Base-by-base conservation (phyloP, 2,888 invertebrate genomes). In the Zygothrica quintamaculata region DNA sequence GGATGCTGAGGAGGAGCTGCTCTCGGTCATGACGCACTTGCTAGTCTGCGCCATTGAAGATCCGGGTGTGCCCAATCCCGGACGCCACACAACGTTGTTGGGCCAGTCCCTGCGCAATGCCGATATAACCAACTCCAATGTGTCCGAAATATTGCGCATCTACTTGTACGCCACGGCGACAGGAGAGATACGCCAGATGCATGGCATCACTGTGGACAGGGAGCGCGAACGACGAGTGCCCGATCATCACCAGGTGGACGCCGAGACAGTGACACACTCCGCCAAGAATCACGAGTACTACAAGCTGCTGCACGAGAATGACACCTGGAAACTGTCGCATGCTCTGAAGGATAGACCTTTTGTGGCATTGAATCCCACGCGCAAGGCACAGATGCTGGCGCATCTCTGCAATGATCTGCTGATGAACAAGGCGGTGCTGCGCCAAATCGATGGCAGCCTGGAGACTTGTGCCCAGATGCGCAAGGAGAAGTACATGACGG, bases 361-460 rank as follows among this genome's bases (percentile, higher is more conserved):
- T 92, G 93, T 97, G 57, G 94, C 97, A 0, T 92, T 99, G 1
- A 95, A 94, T 89, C 94, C 98, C 1, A 95, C 96, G 0, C 94
- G 95, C 74, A 99, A 99, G 90, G 95, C 97, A 0, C 94, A 95
- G 70, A 96, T 98, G 85, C 91, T 99, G 43, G 96, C 97, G 1
- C 98, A 96, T 92, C 93, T 99, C 18, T 98, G 98, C 92, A 97
- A 99, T 91, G 98, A 99, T 90, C 92, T 99, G 77, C 93, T 99
- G 39, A 96, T 97, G 91, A 98, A 98, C 91, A 97, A 98, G 91
- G 94, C 96, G 7, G 96, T 98, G 72, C 92, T 96, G 84, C 93
- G 96, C 26, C 98, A 98, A 91, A 95, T 99, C 55, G 99, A 99
- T 87, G 94, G 93, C 25, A 95, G 95, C 62, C 92, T 99, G 44